phyloP scores from a whole-genome alignment of 1,140 invertebrate genomes.

The Bombyx mandarina region DNA sequence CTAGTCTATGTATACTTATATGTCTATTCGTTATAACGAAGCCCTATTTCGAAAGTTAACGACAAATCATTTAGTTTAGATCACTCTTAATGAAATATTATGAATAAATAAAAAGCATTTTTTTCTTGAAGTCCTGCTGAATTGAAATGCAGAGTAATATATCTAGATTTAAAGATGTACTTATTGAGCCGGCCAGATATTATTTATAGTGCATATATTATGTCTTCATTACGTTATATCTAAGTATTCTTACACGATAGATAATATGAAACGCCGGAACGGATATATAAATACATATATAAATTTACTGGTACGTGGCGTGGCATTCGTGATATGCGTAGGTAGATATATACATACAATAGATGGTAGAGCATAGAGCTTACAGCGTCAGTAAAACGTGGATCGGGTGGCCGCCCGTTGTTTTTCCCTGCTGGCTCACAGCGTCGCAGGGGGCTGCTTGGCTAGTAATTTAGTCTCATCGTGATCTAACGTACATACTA shows the following conservation, averaged over 20 bases:
- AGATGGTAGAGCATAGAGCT: not conserved
- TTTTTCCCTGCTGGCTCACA: slow-evolving; percentile 24
- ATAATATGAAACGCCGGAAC: too few species aligned
- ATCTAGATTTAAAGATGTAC: too few species aligned
- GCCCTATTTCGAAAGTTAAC: not conserved
- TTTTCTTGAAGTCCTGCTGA: too few species aligned
- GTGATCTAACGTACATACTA: too few species aligned
- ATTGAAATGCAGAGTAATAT: too few species aligned
- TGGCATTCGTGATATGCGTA: not conserved
- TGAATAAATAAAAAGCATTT: too few species aligned
- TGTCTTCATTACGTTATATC: too few species aligned
- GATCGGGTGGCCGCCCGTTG: slow-evolving; percentile 32
- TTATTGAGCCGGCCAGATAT: too few species aligned
- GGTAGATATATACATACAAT: not conserved
- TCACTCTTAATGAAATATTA: too few species aligned
- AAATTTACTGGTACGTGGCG: not conserved
- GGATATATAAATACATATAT: not conserved
- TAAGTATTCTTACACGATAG: too few species aligned
- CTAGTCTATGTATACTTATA: not conserved
- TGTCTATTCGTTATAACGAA: not conserved
- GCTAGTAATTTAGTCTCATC: not conserved
- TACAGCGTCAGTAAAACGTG: slow-evolving; percentile 5
- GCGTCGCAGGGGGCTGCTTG: slow-evolving; percentile 31
- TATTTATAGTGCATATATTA: too few species aligned
- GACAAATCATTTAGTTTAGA: not conserved